Conservation (phyloP, 2,797 vertebrate species). For the Lacerta bilineata region DNA sequence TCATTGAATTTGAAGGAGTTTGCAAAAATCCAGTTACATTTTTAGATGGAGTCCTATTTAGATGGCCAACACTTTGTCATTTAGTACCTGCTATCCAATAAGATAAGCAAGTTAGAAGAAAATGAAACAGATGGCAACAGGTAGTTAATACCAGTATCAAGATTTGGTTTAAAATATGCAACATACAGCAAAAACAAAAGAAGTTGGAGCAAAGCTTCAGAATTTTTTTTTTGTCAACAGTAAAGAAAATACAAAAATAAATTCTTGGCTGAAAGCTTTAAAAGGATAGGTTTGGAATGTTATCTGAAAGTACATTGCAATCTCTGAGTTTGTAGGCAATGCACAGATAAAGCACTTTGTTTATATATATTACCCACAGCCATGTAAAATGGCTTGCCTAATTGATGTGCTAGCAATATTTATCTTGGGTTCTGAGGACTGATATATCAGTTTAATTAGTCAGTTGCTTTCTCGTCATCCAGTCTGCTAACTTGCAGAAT, state of each 20-base stretch:
- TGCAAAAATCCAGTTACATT: neutral
- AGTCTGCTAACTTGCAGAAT: conserved; percentile 35
- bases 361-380: conserved; percentile 76
- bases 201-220: conserved; percentile 61
- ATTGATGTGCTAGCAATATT: conserved; percentile 56
- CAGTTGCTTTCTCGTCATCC: conserved; percentile 36
- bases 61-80: neutral
- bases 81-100: neutral
- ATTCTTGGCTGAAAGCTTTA: conserved; percentile 83
- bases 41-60: conserved; percentile 5
- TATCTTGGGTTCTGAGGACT: conserved; percentile 40
- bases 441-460: conserved; percentile 52
- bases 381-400: conserved; percentile 67
- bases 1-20: neutral
- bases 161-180: conserved; percentile 47
- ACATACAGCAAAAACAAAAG: conserved; percentile 43
- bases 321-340: conserved; percentile 78
- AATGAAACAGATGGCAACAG: neutral
- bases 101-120: neutral
- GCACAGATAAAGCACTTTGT: conserved; percentile 80
- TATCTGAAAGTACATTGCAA: conserved; percentile 81
- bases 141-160: neutral
- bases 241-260: conserved; percentile 82
- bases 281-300: conserved; percentile 86
- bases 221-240: conserved; percentile 67